Base-by-base conservation (phyloP, 2,113 vertebrate genomes). In the Sterrhoptilus dennistouni region DNA sequence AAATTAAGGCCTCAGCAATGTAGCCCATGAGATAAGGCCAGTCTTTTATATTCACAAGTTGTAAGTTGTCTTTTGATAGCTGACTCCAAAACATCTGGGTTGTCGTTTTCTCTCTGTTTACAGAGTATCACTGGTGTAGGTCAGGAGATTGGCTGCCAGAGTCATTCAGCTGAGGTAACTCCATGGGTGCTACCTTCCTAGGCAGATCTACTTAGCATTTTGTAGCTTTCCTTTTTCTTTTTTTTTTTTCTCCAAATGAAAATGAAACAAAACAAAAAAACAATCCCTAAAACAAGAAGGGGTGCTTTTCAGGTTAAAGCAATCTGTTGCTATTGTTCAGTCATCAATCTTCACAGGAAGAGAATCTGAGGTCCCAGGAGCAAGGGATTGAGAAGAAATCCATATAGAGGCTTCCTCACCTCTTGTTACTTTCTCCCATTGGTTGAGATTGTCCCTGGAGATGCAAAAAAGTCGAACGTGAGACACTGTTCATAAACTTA, bases 381-480 rank as follows among this genome's bases (percentile, higher is more conserved):
- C 91, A 23, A 79, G 77, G 3, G 97, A 68, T 14, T 96, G 96
- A 28, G 94, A 64, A 0, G 98, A 90, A 91, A 97, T 91, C 98
- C 98, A 98, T 45, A 98, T 79, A 1, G 98, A 96, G 6, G 98
- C 97, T 95, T 99, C 99, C 92, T 99, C 99, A 63, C 99, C 99
- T 31, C 95, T 98, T 2, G 98, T 98, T 54, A 99, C 98, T 96
- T 98, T 99, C 97, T 99, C 99, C 99, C 99, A 99, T 83, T 99
- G 99, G 91, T 87, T 92, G 77, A 99, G 98, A 97, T 99, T 99
- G 59, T 99, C 98, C 97, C 99, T 99, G 92, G 91, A 88, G 38
- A 70, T 18, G 11, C 42, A 86, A 77, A 92, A 87, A 12, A 75
- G 28, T 57, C 1, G 31, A 64, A 95, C 42, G n/a, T 59, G 53